Evolutionary conservation across 2,888 invertebrate genomes (phyloP).

Genomic region (Globia sparganii): DNA sequence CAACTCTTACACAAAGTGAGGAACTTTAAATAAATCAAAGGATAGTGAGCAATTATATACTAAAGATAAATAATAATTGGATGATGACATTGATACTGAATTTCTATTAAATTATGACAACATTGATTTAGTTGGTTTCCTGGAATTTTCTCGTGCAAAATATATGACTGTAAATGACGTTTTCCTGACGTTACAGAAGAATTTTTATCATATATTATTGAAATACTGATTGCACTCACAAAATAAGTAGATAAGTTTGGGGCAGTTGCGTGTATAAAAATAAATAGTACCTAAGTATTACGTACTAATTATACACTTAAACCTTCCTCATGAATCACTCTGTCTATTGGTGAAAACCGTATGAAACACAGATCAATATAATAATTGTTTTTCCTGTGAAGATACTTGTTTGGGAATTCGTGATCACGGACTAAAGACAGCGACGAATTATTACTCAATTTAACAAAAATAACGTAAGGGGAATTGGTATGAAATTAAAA

Average conservation of each 20-base stretch:
- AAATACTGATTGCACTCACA: conserved; percentile 6
- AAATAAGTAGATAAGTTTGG: background rate
- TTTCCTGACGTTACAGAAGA: background rate
- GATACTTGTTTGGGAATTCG: background rate
- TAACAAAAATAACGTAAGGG: background rate
- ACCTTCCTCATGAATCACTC: background rate
- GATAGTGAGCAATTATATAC: conserved; percentile 46
- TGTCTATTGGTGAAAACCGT: background rate
- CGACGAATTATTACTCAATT: background rate
- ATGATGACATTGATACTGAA: conserved; percentile 48
- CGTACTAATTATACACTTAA: background rate
- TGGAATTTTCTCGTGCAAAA: conserved; percentile 32
- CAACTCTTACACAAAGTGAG: background rate
- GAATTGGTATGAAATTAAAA: background rate
- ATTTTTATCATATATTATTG: conserved; percentile 10
- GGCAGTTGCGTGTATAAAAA: background rate
- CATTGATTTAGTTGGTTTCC: conserved; percentile 7
- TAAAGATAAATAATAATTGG: conserved; percentile 37
- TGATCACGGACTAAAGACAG: background rate
- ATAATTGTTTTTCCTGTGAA: background rate
- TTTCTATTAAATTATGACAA: conserved; percentile 36
- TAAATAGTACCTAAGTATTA: background rate
- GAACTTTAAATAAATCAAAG: conserved; percentile 15
- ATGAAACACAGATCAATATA: background rate
- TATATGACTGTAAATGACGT: conserved; percentile 36